A percentile compares a stretch with the other conserved stretches of the same genome.
These are phyloP conservation scores for Eulimnadia texana DNA, from an alignment of 1,140 invertebrate species.

Conservation along the genomic window DNA sequence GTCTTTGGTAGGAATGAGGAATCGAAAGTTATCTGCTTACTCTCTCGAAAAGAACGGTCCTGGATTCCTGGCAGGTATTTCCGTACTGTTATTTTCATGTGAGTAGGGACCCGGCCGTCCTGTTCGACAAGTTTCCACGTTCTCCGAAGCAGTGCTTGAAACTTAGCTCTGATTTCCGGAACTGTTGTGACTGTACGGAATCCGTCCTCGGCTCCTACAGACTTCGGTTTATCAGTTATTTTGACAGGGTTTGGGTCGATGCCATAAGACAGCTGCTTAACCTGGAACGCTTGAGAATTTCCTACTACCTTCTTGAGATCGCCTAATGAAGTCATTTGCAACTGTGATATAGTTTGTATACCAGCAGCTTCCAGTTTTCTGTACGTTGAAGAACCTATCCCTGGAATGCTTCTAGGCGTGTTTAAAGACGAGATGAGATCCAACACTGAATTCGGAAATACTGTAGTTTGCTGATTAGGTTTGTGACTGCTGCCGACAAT, in stretches of 20 bases:
- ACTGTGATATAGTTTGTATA: constrained; percentile 44
- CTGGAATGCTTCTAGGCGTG: constrained; percentile 46
- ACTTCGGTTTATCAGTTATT: constrained; percentile 47
- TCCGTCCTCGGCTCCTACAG: constrained; percentile 58
- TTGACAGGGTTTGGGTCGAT: constrained; percentile 52
- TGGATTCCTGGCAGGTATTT: constrained; percentile 43
- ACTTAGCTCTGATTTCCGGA: constrained; percentile 50
- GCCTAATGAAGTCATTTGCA: constrained; percentile 43
- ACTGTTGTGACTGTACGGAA: constrained; percentile 49
- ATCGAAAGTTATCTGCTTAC: constrained; percentile 50
- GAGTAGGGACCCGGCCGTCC: constrained; percentile 56
- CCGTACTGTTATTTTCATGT: constrained; percentile 52
- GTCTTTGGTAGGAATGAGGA: constrained; percentile 17
- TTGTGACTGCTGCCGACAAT: constrained; percentile 53
- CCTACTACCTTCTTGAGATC: constrained; percentile 44
- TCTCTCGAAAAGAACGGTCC: constrained; percentile 45
- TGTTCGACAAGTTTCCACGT: constrained; percentile 50
- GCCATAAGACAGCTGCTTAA: constrained; percentile 51
- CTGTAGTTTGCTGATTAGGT: constrained; percentile 62
- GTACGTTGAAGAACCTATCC: constrained; percentile 50
- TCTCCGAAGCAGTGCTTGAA: constrained; percentile 46
- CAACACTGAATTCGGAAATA: constrained; percentile 48
- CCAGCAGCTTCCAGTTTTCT: constrained; percentile 43
- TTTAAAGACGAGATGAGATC: constrained; percentile 44
- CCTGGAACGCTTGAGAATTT: constrained; percentile 44